Base-by-base conservation (phyloP, 2,797 vertebrate species). In the Rallus crepitans region DNA sequence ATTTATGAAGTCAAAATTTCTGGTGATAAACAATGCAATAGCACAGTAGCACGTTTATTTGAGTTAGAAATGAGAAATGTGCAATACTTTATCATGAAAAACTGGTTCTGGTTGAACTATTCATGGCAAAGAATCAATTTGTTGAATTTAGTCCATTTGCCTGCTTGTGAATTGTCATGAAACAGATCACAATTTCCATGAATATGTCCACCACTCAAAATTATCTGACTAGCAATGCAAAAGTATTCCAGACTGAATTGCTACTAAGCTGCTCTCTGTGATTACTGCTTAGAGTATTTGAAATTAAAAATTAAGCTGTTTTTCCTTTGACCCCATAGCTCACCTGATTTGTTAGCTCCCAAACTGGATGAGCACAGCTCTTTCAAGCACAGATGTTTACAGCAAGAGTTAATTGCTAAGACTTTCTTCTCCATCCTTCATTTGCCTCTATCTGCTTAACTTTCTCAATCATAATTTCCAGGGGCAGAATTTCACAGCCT, bases 121-220 rank as follows among this genome's bases (percentile, higher is more conserved):
- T 91, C 27, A 14, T 1, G 1, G 59, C 0, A 0, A 68, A 88
- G 66, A 88, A 72, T 73, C 31, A 59, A 47, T 94, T 82, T 66
- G 56, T 64, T 73, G 70, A 90, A 84, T 93, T 90, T 82, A 79
- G 81, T 59, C 55, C 45, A 90, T 94, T 84, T 91, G 40, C 70
- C 39, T 73, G 39, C 53, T 76, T 72, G 35, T 81, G 94, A 91
- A 79, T 95, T 76, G 75, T 84, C 70, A 80, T 77, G 63, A 90
- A 90, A 71, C 52, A 82, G 52, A 91, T 89, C 89, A 76, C 77
- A 88, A 39, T 61, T 93, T 91, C 77, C 70, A 70, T 40, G 75
- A 84, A 82, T 66, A 66, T 9, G 55, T 55, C 68, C 82, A 87
- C 73, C 48, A 68, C 85, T 90, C 73, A 87, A 82, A 94, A 83